Percentiles rank a stretch among this genome's conserved stretches.
Conservation (phyloP, 1,140 invertebrate species). For the Cyphomyrmex costatus region DNA sequence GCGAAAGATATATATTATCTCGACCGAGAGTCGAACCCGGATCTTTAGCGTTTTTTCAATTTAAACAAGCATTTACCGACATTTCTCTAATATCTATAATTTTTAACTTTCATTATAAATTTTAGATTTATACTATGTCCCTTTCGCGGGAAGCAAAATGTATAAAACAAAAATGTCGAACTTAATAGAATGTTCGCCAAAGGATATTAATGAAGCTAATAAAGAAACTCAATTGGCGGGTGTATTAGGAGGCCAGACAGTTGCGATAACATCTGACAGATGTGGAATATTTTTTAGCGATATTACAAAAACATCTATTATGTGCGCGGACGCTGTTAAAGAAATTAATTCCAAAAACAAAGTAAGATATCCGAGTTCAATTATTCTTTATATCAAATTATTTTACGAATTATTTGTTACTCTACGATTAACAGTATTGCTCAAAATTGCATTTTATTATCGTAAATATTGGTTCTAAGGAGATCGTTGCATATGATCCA, state of each 20-base stretch:
- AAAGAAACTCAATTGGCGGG: background rate
- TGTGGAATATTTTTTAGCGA: conserved; percentile 22
- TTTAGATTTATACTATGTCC: conserved; percentile 30
- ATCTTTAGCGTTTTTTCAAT: too few species aligned
- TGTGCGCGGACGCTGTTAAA: background rate
- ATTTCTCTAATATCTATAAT: background rate
- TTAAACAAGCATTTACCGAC: background rate
- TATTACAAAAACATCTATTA: background rate
- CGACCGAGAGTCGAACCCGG: too few species aligned
- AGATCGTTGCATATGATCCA: background rate
- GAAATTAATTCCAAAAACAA: background rate
- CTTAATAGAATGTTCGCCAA: background rate
- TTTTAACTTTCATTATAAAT: background rate
- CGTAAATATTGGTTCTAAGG: background rate
- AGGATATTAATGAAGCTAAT: background rate
- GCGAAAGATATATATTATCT: too few species aligned
- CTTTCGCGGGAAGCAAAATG: background rate
- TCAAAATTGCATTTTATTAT: background rate
- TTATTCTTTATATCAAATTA: background rate
- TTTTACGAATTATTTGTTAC: background rate
- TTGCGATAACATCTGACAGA: background rate
- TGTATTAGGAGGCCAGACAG: background rate
- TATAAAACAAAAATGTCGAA: background rate
- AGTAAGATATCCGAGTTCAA: background rate
- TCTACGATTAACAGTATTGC: background rate